A percentile compares a stretch with the other conserved stretches of the same genome.
Conservation (phyloP, 2,888 invertebrate species). For the Chrysomela aeneicollis region DNA sequence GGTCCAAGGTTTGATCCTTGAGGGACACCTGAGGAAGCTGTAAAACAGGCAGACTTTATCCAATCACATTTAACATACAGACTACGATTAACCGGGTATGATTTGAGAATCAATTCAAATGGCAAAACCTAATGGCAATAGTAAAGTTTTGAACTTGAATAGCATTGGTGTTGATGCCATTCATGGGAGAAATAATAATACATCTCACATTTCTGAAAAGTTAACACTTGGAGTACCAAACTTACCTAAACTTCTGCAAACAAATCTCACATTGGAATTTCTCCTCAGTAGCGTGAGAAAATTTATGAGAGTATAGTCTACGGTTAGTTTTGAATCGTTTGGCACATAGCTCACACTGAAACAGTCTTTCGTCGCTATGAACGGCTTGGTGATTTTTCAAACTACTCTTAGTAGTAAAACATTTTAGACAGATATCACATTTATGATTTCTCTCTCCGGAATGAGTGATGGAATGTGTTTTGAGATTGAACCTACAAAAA, state of each 20-base stretch:
- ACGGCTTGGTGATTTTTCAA: conserved; percentile 49
- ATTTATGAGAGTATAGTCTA: conserved; percentile 51
- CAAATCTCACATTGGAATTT: conserved; percentile 64
- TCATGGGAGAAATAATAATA: too few species aligned
- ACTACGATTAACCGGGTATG: too few species aligned
- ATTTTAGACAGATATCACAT: conserved; percentile 49
- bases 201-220: too few species aligned
- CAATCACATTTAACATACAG: too few species aligned
- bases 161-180: too few species aligned
- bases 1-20: too few species aligned
- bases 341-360: conserved; percentile 47
- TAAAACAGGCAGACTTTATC: too few species aligned
- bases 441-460: conserved; percentile 50
- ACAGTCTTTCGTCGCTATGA: conserved; percentile 48
- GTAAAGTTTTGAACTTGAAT: too few species aligned
- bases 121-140: too few species aligned
- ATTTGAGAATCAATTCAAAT: too few species aligned
- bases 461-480: conserved; percentile 51
- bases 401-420: conserved; percentile 48
- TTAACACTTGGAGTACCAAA: background rate
- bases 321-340: conserved; percentile 52
- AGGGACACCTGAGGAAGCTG: too few species aligned
- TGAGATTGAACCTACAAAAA: conserved; percentile 47
- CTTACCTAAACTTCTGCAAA: conserved; percentile 61
- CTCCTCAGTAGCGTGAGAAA: conserved; percentile 62